Evolutionary conservation across 2,113 vertebrate species (phyloP), one percentile per base, ranked within the genome.

Genomic region (Bujurquina vittata): DNA sequence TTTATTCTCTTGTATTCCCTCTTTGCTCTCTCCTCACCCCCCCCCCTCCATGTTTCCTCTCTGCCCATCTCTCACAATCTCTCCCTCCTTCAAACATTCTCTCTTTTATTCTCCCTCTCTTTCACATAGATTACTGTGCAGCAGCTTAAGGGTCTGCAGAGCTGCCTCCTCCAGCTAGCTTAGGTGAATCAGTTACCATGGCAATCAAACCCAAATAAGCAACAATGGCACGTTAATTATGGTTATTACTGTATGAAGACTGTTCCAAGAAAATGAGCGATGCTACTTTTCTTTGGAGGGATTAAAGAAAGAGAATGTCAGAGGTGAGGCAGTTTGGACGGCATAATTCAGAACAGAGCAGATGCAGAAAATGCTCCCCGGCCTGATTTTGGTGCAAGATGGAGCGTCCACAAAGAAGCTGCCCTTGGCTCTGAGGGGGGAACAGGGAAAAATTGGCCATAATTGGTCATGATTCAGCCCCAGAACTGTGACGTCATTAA

Each of bases 181-280:
- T 91, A 91, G 92, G 85, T 89, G 91, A 93, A 89, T 90, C 87
- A 84, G 94, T 95, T 95, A 91, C 94, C 94, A 94, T 95, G 94
- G 93, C 85, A 77, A 95, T 92, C 86, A 75, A 87, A 91, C 90
- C 89, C 93, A 94, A 94, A 95, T 94, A 94, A 92, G 92, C 88
- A 91, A 90, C 91, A 84, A 89, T 95, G 93, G 93, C 94, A 94
- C 93, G 92, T 90, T 94, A 94, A 95, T 94, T 94, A 94, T 81
- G 90, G 94, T 94, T 93, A 95, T 95, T 95, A 95, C 88, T 72
- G 84, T 91, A 89, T 84, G 81, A 92, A 87, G 88, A 84, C 77
- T 78, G 92, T 87, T 93, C 86, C 84, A 87, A 89, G 89, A 90
- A 92, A 91, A 90, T 89, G 81, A 90, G 79, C 73, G 84, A 89